Evolutionary conservation across 2,113 vertebrate genomes (phyloP).

Genomic region (Anser cygnoides): DNA sequence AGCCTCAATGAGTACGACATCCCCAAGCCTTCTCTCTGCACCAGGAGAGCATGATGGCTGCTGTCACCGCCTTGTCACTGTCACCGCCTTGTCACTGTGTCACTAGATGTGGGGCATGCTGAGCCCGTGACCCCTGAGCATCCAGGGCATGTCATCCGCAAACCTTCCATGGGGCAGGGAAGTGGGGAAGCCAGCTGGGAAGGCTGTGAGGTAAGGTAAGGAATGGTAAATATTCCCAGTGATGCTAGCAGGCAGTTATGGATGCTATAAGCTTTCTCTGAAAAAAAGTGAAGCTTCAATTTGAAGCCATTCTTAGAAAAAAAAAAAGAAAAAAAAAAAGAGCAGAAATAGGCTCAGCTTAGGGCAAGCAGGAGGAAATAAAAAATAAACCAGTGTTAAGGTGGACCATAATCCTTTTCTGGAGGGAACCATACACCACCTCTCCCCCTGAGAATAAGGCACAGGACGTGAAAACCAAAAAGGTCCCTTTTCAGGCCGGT

Average conservation of each 20-base stretch:
- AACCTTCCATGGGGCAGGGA: not conserved
- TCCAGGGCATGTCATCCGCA: not conserved
- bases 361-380: not conserved
- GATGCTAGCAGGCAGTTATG: not conserved
- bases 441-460: not conserved
- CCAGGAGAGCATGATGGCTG: accelerated
- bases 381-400: not conserved
- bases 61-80: not conserved
- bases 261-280: not conserved
- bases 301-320: not conserved
- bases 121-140: not conserved
- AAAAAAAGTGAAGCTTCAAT: not conserved
- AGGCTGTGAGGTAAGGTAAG: not conserved
- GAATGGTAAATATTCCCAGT: not conserved
- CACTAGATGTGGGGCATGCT: not conserved
- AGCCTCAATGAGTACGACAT: accelerated
- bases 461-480: not conserved
- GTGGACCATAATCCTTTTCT: not conserved
- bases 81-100: not conserved
- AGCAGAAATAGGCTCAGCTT: not conserved
- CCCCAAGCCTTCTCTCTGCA: not conserved
- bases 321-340: no score
- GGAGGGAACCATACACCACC: not conserved
- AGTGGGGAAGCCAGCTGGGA: not conserved
- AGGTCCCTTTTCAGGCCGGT: not conserved